These are phyloP conservation scores for Apogon talboti DNA, from an alignment of 2,797 vertebrate genomes.

Conservation along the genomic window DNA sequence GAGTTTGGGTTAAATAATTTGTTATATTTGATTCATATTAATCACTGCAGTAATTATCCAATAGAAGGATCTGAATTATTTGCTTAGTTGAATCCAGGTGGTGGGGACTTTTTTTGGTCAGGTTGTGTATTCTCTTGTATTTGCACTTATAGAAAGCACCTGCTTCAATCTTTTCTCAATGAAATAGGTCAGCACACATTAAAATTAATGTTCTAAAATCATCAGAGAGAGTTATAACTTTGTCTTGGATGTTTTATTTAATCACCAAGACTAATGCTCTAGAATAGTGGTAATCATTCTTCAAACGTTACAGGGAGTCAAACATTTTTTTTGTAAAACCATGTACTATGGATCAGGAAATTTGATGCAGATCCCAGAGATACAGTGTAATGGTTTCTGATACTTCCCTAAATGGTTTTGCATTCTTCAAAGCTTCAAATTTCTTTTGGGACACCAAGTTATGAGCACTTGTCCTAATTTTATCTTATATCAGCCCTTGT, in stretches of 20 bases:
- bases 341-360: constrained; percentile 64
- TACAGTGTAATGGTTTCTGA: constrained; percentile 17
- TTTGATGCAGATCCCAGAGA: constrained; percentile 72
- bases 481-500: constrained; percentile 91
- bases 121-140: no score
- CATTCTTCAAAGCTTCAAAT: constrained; percentile 16
- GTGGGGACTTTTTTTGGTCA: no score
- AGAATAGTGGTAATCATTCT: constrained; percentile 2
- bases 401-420: constrained; percentile 14
- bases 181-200: no score
- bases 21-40: no score
- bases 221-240: constrained; percentile 21
- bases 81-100: no score
- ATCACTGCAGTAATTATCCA: no score
- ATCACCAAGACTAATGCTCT: constrained; percentile 8
- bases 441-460: constrained; percentile 89
- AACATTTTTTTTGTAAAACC: constrained; percentile 41
- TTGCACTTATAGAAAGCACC: no score
- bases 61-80: no score
- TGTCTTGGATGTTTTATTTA: constrained; percentile 5
- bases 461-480: constrained; percentile 93
- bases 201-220: constrained; percentile 20
- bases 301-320: constrained; percentile 11
- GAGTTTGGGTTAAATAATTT: no score
- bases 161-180: no score